A percentile compares a stretch with the other conserved stretches of the same genome.
These are phyloP conservation scores for Formica exsecta DNA, from an alignment of 1,140 invertebrate species.

Conservation along the genomic window DNA sequence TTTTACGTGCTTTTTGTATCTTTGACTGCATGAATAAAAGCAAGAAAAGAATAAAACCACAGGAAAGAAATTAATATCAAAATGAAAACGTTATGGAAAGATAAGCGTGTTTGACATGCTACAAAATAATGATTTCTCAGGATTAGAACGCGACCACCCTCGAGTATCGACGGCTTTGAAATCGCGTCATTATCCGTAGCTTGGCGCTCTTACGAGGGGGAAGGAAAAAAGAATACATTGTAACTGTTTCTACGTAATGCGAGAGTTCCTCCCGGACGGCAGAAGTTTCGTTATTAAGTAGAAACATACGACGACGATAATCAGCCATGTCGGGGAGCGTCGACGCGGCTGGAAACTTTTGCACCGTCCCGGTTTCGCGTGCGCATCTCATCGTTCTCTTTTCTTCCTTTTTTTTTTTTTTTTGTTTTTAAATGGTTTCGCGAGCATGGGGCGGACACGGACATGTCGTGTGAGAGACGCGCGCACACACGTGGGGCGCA, in stretches of 20 bases:
- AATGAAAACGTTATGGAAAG: neutral
- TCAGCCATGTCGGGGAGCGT: neutral
- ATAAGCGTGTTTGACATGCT: neutral
- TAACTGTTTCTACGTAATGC: slow-evolving; percentile 54
- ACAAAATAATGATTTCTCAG: slow-evolving; percentile 26
- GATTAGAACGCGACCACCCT: neutral
- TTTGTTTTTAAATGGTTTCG: slow-evolving; percentile 43
- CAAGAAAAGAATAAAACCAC: neutral
- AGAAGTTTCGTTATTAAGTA: slow-evolving; percentile 66
- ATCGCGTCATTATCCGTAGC: slow-evolving; percentile 63
- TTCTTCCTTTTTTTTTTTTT: neutral
- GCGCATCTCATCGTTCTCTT: slow-evolving; percentile 28
- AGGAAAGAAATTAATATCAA: neutral
- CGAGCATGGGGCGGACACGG: slow-evolving; percentile 35
- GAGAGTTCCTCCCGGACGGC: slow-evolving; percentile 38
- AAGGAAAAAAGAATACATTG: slow-evolving; percentile 17
- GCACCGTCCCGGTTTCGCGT: slow-evolving; percentile 38
- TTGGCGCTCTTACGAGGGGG: slow-evolving; percentile 2
- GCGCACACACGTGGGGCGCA: neutral
- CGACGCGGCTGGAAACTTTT: slow-evolving; percentile 64
- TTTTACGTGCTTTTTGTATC: neutral
- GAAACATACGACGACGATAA: slow-evolving; percentile 36
- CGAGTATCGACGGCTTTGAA: slow-evolving; percentile 38
- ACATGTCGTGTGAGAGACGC: slow-evolving; percentile 32
- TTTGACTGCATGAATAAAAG: neutral